These are phyloP conservation scores for Takifugu rubripes DNA, from an alignment of 2,797 vertebrate genomes.

Conservation along the genomic window DNA sequence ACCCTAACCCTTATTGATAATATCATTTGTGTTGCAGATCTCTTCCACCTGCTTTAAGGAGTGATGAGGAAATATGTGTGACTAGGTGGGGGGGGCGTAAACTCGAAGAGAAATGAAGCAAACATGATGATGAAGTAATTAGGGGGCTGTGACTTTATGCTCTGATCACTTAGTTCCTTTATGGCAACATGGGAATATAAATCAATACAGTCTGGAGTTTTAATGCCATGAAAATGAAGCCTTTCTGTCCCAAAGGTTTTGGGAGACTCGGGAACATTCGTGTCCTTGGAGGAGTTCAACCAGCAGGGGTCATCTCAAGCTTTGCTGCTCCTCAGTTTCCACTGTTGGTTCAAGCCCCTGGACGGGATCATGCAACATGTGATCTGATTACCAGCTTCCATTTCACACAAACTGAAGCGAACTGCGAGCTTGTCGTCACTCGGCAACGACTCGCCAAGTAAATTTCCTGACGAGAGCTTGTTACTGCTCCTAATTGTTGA, in stretches of 20 bases:
- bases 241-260: neutral
- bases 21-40: neutral
- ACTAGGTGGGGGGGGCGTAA: slow-evolving; percentile 41
- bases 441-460: slow-evolving; percentile 56
- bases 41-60: slow-evolving; percentile 29
- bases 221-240: no score
- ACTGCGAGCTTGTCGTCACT: slow-evolving; percentile 47
- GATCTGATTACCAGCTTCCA: slow-evolving; percentile 52
- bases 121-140: slow-evolving; percentile 1
- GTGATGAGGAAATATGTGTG: slow-evolving; percentile 77
- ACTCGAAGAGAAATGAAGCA: no score
- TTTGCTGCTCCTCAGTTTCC: neutral
- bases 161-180: neutral
- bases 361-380: slow-evolving; percentile 42
- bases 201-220: neutral
- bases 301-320: slow-evolving; percentile 4
- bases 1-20: no score
- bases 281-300: slow-evolving; percentile 16
- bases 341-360: slow-evolving; percentile 13
- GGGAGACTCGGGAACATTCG: slow-evolving; percentile 26
- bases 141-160: neutral
- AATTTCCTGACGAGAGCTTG: slow-evolving; percentile 68
- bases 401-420: slow-evolving; percentile 8
- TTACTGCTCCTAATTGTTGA: slow-evolving; percentile 55
- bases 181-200: neutral